Conservation (phyloP, 1,140 invertebrate species). For the Trypoxylus dichotomus region DNA sequence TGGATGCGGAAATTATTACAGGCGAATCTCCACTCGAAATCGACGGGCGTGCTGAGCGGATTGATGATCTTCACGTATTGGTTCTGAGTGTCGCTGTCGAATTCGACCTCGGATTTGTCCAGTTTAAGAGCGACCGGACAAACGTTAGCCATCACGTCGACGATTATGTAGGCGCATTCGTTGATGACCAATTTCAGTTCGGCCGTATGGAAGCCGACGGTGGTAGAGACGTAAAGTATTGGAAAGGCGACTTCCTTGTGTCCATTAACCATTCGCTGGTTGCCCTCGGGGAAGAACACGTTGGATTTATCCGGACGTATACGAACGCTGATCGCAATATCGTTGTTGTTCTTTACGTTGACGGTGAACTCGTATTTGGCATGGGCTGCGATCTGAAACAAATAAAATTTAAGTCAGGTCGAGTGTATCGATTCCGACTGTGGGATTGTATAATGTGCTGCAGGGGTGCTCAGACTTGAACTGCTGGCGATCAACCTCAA, state of each 20-base stretch:
- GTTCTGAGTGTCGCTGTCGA: neutral
- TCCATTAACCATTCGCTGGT: neutral
- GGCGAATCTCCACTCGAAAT: neutral
- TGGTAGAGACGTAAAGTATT: neutral
- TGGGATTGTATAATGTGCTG: neutral
- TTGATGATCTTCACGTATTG: neutral
- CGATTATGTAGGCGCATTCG: neutral
- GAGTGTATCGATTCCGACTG: too few relatives aligned
- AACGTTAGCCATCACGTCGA: neutral
- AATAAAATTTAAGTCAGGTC: neutral
- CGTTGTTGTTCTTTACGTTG: neutral
- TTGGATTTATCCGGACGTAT: neutral
- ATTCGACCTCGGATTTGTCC: neutral
- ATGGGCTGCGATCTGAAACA: neutral
- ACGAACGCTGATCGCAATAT: neutral
- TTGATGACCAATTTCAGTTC: slow-evolving; percentile 1
- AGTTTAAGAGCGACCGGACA: neutral
- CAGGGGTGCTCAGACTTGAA: too few relatives aligned
- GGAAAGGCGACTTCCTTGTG: neutral
- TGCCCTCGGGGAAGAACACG: neutral
- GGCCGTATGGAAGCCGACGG: neutral
- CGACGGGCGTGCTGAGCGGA: neutral
- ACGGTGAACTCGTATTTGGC: neutral
- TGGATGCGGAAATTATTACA: neutral
- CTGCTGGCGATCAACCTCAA: too few relatives aligned